Percentiles rank a stretch among this genome's conserved stretches.
Evolutionary conservation across 92 coral and sea anemone species (phyloP).

Genomic region (Bergia sp.): DNA sequence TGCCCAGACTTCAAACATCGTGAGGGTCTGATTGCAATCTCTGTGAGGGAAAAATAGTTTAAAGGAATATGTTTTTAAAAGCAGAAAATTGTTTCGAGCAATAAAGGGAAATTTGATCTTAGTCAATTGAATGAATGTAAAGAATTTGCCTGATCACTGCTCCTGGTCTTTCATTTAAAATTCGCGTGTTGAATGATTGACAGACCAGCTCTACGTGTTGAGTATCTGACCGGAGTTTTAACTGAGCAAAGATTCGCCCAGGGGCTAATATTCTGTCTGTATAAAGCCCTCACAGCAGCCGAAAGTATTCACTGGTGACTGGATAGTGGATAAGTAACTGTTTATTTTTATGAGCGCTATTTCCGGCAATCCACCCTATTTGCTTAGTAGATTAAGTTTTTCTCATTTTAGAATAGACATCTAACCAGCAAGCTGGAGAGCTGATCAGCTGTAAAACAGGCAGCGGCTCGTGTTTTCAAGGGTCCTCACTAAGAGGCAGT

Average conservation of each 20-base stretch:
- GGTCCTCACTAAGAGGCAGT: neutral
- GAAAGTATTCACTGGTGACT: neutral
- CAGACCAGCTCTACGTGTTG: neutral
- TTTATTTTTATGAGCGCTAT: slow-evolving; percentile 53
- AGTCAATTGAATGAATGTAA: slow-evolving; percentile 20
- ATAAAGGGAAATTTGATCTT: slow-evolving; percentile 12
- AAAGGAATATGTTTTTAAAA: neutral
- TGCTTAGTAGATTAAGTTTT: slow-evolving; percentile 25
- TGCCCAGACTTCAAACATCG: neutral
- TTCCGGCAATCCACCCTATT: slow-evolving; percentile 56
- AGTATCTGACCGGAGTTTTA: neutral
- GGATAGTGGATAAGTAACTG: slow-evolving; percentile 34
- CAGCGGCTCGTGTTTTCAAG: neutral
- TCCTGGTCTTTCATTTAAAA: neutral
- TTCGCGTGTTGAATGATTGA: neutral
- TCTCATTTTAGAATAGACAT: slow-evolving; percentile 18
- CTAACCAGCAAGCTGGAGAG: neutral
- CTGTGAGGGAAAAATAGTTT: neutral
- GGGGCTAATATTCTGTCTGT: neutral
- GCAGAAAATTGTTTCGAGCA: neutral
- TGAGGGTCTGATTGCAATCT: neutral
- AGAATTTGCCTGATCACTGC: slow-evolving; percentile 12
- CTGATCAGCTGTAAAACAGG: neutral
- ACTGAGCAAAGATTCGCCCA: slow-evolving; percentile 15
- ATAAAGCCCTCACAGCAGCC: neutral